Percentiles rank a stretch among this genome's conserved stretches.
Evolutionary conservation across 2,113 vertebrate species (phyloP).

Genomic region (Chamaea fasciata): DNA sequence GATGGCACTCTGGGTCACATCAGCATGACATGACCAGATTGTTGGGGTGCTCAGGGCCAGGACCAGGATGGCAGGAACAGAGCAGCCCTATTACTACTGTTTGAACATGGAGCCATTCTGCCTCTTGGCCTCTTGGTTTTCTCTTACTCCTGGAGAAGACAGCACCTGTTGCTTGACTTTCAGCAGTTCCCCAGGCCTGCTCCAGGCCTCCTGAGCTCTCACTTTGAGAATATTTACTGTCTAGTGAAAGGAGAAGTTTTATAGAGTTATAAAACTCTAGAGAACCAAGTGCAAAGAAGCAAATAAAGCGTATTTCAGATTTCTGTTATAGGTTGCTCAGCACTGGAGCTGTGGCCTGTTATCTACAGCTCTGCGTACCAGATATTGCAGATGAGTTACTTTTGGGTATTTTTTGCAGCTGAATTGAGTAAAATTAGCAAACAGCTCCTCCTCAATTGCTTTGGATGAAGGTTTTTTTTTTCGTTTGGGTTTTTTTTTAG

Average conservation of each 20-base stretch:
- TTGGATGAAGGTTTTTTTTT: not conserved
- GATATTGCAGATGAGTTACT: not conserved
- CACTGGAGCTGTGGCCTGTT: not conserved
- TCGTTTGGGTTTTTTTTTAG: not conserved
- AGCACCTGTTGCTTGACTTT: not conserved
- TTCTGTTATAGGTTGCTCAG: not conserved
- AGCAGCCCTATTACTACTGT: rapidly evolving
- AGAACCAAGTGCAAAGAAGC: not conserved
- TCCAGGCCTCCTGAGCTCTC: not conserved
- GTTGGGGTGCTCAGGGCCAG: not conserved
- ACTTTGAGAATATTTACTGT: not conserved
- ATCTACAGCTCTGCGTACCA: not conserved
- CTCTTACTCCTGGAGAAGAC: not conserved
- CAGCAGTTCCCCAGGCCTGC: not conserved
- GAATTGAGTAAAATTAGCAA: not conserved
- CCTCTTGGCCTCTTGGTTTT: not conserved
- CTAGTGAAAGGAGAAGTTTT: not conserved
- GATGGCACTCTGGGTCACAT: not conserved
- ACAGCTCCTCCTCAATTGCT: not conserved
- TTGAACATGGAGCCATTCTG: not conserved
- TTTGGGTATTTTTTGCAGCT: not conserved
- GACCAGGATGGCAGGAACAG: not conserved
- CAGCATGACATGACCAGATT: rapidly evolving
- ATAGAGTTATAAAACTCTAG: not conserved
- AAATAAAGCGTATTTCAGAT: not conserved